Evolutionary conservation across 2,888 invertebrate species (phyloP), one percentile per base, ranked within the genome.

Genomic region (Tridacna crocea): DNA sequence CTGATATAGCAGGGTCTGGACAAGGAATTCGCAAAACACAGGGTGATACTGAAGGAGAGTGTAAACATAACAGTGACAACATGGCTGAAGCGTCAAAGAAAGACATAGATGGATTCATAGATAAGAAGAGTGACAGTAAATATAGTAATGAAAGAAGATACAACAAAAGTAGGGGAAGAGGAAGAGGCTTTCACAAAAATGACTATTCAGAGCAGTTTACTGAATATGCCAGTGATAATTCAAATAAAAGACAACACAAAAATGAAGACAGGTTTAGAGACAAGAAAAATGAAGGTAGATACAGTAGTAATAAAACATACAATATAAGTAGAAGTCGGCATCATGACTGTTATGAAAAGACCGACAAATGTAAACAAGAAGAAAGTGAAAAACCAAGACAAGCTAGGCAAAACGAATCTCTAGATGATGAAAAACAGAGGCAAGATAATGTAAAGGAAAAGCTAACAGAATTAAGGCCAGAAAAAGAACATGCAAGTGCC

Each of bases 161-260:
- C 36, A 36, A 36, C 17, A 66, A n/a, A 51, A 51, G 70, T 10
- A 70, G 70, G 22, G 70, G 70, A 15, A 48, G 70, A 19, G 70
- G 70, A 22, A n/a, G 70, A 26, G 51, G 51, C 19, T 70, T 24
- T 51, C 48, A 70, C n/a, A 70, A 51, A 70, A 70, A 51, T 0
- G 51, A 51, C 1, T 24, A 51, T 24, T 12, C 51, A 51, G 70
- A 70, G 4, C 26, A 4, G 36, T 36, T 36, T 36, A 36, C 36
- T 36, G 36, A 8, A 36, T 2, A 36, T 8, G 36, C 8, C 36
- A 8, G 36, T 36, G 36, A 36, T 8, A 36, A 36, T 36, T 36
- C 8, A 36, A 36, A 36, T 36, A 36, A 2, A 36, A 36, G 36
- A 36, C 36, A 36, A 36, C 3, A 36, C 8, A 36, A 36, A 36